phyloP scores from a whole-genome alignment of 2,888 invertebrate species.

The Macaria liturata region DNA sequence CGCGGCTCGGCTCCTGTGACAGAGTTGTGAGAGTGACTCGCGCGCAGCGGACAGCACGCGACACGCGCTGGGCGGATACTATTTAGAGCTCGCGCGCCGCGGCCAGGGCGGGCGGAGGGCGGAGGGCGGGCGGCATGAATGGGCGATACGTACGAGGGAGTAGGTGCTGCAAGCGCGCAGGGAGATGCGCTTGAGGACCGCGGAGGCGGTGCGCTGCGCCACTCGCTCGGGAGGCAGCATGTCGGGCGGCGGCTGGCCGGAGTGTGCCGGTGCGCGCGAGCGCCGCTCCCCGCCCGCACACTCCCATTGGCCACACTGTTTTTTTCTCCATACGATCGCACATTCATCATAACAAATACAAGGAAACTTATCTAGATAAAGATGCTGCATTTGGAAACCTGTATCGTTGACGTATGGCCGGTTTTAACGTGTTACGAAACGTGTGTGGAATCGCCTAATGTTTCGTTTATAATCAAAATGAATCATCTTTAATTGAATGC shows the following conservation, averaged over 20 bases:
- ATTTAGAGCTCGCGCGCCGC: constrained; percentile 70
- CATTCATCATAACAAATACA: constrained; percentile 27
- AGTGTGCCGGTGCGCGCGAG: constrained; percentile 52
- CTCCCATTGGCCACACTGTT: constrained; percentile 44
- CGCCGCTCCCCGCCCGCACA: constrained; percentile 46
- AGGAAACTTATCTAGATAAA: constrained; percentile 23
- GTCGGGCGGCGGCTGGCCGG: constrained; percentile 64
- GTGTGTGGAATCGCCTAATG: background rate
- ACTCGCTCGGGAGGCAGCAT: constrained; percentile 78
- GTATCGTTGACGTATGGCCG: background rate
- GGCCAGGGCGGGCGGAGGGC: constrained; percentile 61
- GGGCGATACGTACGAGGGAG: constrained; percentile 78
- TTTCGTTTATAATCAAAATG: background rate
- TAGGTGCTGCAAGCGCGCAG: constrained; percentile 74
- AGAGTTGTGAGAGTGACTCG: constrained; percentile 67
- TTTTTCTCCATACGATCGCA: constrained; percentile 38
- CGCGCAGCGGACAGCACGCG: constrained; percentile 57
- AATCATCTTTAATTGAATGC: background rate
- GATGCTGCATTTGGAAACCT: constrained; percentile 12
- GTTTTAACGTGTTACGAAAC: background rate
- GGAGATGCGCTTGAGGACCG: constrained; percentile 74
- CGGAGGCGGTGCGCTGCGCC: constrained; percentile 70
- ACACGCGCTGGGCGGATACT: constrained; percentile 70
- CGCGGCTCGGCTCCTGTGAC: constrained; percentile 62
- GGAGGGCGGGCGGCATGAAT: constrained; percentile 70